Percentiles rank a stretch among this genome's conserved stretches.
phyloP scores from a whole-genome alignment of 2,888 invertebrate species.

The Clusia tigrina region DNA sequence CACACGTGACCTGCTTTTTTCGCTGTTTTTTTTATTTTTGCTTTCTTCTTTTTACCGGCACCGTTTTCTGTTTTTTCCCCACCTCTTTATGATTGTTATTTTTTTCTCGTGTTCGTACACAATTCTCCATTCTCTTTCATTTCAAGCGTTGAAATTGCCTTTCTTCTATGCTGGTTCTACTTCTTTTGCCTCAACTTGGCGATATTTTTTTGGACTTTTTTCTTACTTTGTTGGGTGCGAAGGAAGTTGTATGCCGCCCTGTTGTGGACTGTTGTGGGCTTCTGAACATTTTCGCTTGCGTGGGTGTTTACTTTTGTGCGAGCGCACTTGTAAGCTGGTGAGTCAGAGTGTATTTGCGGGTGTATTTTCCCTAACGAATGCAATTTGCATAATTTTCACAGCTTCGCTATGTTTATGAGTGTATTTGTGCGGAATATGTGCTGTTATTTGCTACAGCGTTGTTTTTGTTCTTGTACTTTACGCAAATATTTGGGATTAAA shows the following conservation, averaged over 20 bases:
- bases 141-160: constrained; percentile 49
- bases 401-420: constrained; percentile 34
- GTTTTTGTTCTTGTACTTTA: too few relatives aligned
- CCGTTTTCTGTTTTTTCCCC: not conserved
- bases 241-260: not conserved
- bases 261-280: too few relatives aligned
- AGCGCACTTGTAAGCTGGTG: constrained; percentile 8
- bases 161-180: too few relatives aligned
- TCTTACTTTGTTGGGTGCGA: not conserved
- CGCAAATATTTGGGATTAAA: too few relatives aligned
- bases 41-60: too few relatives aligned
- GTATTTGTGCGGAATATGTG: not conserved
- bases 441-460: too few relatives aligned
- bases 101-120: constrained; percentile 20
- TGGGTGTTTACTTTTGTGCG: constrained; percentile 46
- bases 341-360: constrained; percentile 25
- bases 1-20: constrained; percentile 52
- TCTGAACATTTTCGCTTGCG: not conserved
- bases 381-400: constrained; percentile 58
- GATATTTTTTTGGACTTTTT: not conserved
- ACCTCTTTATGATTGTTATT: not conserved
- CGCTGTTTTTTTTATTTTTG: constrained; percentile 2
- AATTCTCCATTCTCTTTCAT: constrained; percentile 35
- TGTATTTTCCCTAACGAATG: constrained; percentile 42
- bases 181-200: constrained; percentile 6